Evolutionary conservation across 2,113 vertebrate species (phyloP), one percentile per base, ranked within the genome.

Genomic region (Castor canadensis): DNA sequence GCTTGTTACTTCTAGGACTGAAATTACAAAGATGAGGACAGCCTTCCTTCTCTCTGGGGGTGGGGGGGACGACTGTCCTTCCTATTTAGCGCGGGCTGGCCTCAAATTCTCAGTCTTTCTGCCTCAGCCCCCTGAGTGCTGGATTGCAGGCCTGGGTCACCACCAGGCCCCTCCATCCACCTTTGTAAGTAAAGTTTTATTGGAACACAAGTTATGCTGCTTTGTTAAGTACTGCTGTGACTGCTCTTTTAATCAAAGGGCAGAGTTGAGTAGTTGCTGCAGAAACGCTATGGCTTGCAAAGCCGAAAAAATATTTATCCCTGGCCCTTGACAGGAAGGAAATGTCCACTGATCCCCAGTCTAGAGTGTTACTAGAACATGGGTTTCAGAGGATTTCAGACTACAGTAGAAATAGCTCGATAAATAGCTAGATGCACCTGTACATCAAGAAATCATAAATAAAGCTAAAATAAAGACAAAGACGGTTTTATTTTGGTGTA

Each of bases 111-210:
- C n/a, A n/a, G n/a, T n/a, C n/a, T n/a, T n/a, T n/a, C n/a, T n/a
- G n/a, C n/a, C n/a, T n/a, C n/a, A n/a, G n/a, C n/a, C n/a, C n/a
- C n/a, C n/a, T n/a, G n/a, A n/a, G n/a, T n/a, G n/a, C n/a, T n/a
- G n/a, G n/a, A n/a, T n/a, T 56, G 56, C 56, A 20, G 56, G 20
- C 56, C 20, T 6, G 58, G 22, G 3, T 26, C 10, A 28, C 58
- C 58, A 43, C 75, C 40, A 30, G 60, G 58, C 58, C 49, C 17
- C 30, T 22, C 28, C 10, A 13, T 28, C 38, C 60, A 54, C 62
- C 90, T 77, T 73, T 72, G 2, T 88, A 79, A 91, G 38, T 82
- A 66, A 93, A 83, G 49, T 73, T 92, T 73, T 75, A 35, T 76
- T 67, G 71, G 40, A 24, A 47, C 30, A 60, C 32, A n/a, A 56